Base-by-base conservation (phyloP, 2,113 vertebrate species). In the Tamias sibiricus region DNA sequence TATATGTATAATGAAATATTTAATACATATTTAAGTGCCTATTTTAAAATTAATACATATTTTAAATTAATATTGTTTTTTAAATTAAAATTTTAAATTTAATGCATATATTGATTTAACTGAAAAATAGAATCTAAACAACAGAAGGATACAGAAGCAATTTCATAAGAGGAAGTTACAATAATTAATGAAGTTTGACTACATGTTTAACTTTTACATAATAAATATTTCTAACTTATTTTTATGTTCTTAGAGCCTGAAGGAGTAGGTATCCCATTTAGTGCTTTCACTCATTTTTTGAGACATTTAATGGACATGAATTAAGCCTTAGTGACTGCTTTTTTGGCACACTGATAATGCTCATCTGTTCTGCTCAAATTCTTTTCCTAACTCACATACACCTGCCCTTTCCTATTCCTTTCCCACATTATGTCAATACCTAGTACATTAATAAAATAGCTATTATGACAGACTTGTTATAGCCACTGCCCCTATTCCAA, bases 161-260 rank as follows among this genome's bases (percentile, higher is more conserved):
- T n/a, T 47, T 16, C 13, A 16, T 26, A 77, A 30, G 32, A 37
- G 19, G n/a, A 85, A 85, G 26, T 24, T 80, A n/a, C 42, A 82
- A 77, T 92, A 92, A 26, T 47, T 90, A 77, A 91, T 57, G 10
- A 87, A 64, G 35, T 69, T 37, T 90, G 26, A 62, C 37, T 74
- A 0, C 17, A 24, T 40, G 37, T 40, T 77, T 91, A 57, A 32
- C 20, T 35, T 76, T 77, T 64, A 10, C n/a, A 42, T 68, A 84
- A 87, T 74, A 90, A 76, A 68, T 37, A 82, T 69, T 88, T 84
- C 6, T 52, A 74, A 81, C n/a, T 66, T 77, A 10, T 74, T 5
- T 69, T 82, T 35, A 37, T 10, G 42, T 92, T 95, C n/a, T 80
- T 62, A 35, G 72, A 66, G 0, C 54, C 20, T 62, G 11, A 82